Base-by-base conservation (phyloP, 2,797 vertebrate genomes). In the Microhierax caerulescens region DNA sequence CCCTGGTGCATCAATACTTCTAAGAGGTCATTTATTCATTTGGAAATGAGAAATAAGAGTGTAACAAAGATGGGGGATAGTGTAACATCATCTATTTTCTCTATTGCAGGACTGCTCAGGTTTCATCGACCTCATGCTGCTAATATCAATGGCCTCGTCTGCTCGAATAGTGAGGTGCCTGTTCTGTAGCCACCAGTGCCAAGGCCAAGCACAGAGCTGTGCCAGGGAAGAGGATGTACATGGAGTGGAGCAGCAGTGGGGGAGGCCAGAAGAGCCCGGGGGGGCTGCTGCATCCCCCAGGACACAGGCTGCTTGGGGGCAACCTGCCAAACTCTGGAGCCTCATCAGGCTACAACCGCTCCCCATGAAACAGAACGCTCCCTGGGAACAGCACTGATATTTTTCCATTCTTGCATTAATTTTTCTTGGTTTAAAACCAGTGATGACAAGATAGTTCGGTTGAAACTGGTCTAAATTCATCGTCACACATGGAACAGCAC, bases 11-110 rank as follows among this genome's bases (percentile, higher is more conserved):
- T 41, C 22, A n/a, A 3, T 80, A 45, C 16, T 41, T 17, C 30
- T 25, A 45, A 92, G 86, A 92, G 67, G 56, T 86, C 82, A 85
- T 89, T 87, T 77, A 50, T 74, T 85, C 48, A 34, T 91, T 82
- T 48, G 36, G 63, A 92, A 95, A 93, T 69, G 69, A 88, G 73
- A 83, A 93, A 90, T 50, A 84, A 65, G 60, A 69, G 43, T 18
- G 39, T 68, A 78, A 84, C 17, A 27, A 84, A 59, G 59, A 84
- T 2, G 1, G 24, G 57, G 23, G 27, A 85, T 91, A 91, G 48
- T 53, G 50, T 90, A 84, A 65, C 79, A 36, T 34, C 1, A 1
- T 19, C 69, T 83, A 2, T 85, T 94, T 92, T 83, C 64, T 93
- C 75, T 75, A 0, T 8, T 72, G 89, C 37, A 72, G 65, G 93